These are phyloP conservation scores for Catamblyrhynchus diadema DNA, from an alignment of 2,797 vertebrate genomes.

Conservation along the genomic window DNA sequence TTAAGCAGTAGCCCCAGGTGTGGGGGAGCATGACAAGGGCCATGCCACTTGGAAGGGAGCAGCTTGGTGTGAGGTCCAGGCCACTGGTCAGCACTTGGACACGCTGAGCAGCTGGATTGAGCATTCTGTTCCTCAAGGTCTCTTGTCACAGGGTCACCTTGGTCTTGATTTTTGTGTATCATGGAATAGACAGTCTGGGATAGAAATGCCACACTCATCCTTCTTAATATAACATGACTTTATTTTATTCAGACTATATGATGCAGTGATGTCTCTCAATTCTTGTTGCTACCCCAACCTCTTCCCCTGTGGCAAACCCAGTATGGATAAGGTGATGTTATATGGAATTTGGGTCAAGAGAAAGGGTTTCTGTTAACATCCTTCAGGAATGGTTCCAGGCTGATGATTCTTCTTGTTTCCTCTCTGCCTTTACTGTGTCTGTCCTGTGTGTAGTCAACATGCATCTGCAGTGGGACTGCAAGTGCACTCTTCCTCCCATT, in stretches of 20 bases:
- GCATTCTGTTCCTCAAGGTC: not conserved
- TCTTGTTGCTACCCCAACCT: not conserved
- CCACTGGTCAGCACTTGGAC: not conserved
- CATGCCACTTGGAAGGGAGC: not conserved
- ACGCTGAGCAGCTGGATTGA: not conserved
- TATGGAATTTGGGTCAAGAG: not conserved
- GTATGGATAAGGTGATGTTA: not conserved
- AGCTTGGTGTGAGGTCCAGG: not conserved
- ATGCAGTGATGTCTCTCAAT: not conserved
- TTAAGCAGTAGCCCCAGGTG: not conserved
- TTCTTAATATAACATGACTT: not conserved
- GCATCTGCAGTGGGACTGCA: not conserved
- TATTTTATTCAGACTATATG: not conserved
- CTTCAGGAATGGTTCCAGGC: not conserved
- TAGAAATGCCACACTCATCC: not conserved
- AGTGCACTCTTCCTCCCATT: not conserved
- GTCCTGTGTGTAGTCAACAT: not conserved
- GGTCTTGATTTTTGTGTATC: not conserved
- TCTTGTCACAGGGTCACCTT: not conserved
- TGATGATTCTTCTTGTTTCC: not conserved
- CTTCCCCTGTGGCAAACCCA: not conserved
- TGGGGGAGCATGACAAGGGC: not conserved
- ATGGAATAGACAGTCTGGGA: not conserved
- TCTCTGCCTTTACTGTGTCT: accelerated
- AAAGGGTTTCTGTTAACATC: not conserved